phyloP scores from a whole-genome alignment of 2,797 vertebrate genomes.

The Strix occidentalis region DNA sequence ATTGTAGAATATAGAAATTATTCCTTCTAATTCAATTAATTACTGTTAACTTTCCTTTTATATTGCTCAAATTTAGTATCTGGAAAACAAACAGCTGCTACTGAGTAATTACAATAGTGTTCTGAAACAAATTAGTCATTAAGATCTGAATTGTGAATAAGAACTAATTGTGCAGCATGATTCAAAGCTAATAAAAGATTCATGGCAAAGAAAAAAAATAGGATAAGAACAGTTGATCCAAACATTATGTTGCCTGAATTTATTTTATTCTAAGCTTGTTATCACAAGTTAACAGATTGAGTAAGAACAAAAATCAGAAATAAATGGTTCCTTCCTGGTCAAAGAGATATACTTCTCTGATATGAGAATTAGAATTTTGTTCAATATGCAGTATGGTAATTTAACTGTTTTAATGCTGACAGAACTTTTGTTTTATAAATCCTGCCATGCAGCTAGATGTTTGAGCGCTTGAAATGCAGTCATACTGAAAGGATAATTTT shows the following conservation, averaged over 20 bases:
- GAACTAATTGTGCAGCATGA: constrained; percentile 1
- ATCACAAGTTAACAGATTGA: background rate
- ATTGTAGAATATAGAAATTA: background rate
- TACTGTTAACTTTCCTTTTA: background rate
- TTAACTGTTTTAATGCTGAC: background rate
- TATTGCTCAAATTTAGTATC: background rate
- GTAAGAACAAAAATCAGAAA: background rate
- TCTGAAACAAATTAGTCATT: constrained; percentile 62
- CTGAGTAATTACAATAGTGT: constrained; percentile 29
- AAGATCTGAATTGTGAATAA: constrained; percentile 27
- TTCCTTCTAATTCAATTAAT: background rate
- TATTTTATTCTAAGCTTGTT: background rate
- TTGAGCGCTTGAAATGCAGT: background rate
- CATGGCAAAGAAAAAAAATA: background rate
- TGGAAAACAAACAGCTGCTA: constrained; percentile 35
- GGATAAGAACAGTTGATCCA: background rate
- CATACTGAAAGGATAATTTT: background rate
- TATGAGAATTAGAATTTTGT: background rate
- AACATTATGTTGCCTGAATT: background rate
- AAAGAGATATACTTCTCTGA: background rate
- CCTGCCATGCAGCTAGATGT: rapidly evolving
- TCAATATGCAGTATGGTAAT: background rate
- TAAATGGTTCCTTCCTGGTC: background rate
- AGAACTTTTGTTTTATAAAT: background rate
- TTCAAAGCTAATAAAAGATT: constrained; percentile 31